These are phyloP conservation scores for Bostrychus sinensis DNA, from an alignment of 2,113 vertebrate species.

Conservation along the genomic window DNA sequence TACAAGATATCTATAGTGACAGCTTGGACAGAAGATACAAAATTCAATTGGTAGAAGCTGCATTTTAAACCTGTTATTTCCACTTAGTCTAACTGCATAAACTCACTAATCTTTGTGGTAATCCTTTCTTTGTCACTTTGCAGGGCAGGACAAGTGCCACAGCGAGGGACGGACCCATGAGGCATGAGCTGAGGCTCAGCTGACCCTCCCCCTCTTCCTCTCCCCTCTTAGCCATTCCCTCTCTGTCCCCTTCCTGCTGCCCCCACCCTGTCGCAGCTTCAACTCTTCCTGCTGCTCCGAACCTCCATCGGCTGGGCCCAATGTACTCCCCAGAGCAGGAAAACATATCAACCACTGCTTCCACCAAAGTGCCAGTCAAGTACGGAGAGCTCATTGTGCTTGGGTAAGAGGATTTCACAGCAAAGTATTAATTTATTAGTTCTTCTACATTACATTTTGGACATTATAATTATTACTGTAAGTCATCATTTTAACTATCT, in stretches of 20 bases:
- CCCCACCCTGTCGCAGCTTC: slow-evolving; percentile 39
- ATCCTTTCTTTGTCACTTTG: slow-evolving; percentile 29
- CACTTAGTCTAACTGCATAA: neutral
- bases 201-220: slow-evolving; percentile 70
- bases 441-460: neutral
- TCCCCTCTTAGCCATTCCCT: slow-evolving; percentile 40
- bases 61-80: neutral
- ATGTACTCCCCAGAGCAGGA: slow-evolving; percentile 99
- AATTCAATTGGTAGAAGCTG: neutral
- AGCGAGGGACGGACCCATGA: slow-evolving; percentile 52
- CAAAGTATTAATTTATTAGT: too few species aligned
- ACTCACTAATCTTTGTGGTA: slow-evolving; percentile 25
- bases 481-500: neutral
- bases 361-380: slow-evolving; percentile 98
- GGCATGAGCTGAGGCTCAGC: slow-evolving; percentile 77
- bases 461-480: neutral
- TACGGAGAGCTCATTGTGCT: slow-evolving; percentile 99
- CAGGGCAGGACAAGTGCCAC: slow-evolving; percentile 52
- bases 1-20: too few species aligned
- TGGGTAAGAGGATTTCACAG: slow-evolving; percentile 84
- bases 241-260: slow-evolving; percentile 33
- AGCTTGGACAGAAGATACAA: neutral
- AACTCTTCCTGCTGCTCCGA: slow-evolving; percentile 31
- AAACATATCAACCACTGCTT: slow-evolving; percentile 89
- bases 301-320: slow-evolving; percentile 83